A percentile compares a stretch with the other conserved stretches of the same genome.
phyloP scores from a whole-genome alignment of 2,888 invertebrate genomes.

The Oligia latruncula region DNA sequence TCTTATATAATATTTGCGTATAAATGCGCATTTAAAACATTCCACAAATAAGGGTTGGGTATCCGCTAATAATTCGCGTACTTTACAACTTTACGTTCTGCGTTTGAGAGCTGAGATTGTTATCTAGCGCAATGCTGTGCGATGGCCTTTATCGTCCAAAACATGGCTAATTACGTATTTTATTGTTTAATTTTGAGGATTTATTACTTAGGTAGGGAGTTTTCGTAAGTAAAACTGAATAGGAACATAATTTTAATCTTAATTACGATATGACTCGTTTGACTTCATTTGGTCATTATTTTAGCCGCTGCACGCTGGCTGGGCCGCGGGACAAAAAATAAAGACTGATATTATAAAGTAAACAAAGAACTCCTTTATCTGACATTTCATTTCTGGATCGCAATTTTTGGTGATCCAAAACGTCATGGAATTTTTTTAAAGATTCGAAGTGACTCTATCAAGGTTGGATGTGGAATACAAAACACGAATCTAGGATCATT shows the following conservation, averaged over 20 bases:
- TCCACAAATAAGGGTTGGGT: constrained; percentile 80
- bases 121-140: constrained; percentile 61
- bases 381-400: constrained; percentile 31
- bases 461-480: no score
- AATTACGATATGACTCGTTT: constrained; percentile 33
- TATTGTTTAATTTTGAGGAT: constrained; percentile 47
- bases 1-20: constrained; percentile 80
- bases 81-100: constrained; percentile 69
- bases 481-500: background rate
- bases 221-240: constrained; percentile 46
- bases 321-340: constrained; percentile 6
- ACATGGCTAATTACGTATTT: constrained; percentile 44
- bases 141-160: constrained; percentile 45
- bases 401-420: constrained; percentile 6
- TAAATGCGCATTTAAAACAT: constrained; percentile 80
- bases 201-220: constrained; percentile 15
- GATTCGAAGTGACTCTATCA: background rate
- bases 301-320: background rate
- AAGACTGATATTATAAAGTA: constrained; percentile 25
- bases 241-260: constrained; percentile 42
- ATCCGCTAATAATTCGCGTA: constrained; percentile 73
- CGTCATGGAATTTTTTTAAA: background rate
- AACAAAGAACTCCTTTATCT: constrained; percentile 38
- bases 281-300: constrained; percentile 42
- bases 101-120: constrained; percentile 66